These are phyloP conservation scores for Drosophila quadrilineata DNA, from an alignment of 1,140 invertebrate genomes.

Conservation along the genomic window DNA sequence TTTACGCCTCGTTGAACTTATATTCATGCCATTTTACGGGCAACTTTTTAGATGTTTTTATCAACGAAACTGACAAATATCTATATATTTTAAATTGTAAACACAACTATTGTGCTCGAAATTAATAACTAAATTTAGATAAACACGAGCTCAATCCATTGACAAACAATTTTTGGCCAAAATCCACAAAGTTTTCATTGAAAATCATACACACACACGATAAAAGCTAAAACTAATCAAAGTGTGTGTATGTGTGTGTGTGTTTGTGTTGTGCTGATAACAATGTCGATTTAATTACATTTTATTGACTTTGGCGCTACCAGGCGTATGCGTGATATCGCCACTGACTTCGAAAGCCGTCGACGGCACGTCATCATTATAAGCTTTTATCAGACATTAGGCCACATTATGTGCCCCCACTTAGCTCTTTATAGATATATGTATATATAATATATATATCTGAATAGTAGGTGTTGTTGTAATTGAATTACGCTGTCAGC, in stretches of 20 bases:
- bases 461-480: slow-evolving; percentile 19
- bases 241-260: slow-evolving; percentile 12
- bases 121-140: background rate
- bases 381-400: slow-evolving; percentile 72
- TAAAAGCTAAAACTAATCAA: no score
- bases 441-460: no score
- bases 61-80: background rate
- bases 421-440: background rate
- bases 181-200: slow-evolving; percentile 32
- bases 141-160: slow-evolving; percentile 2
- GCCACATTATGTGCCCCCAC: slow-evolving; percentile 41
- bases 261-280: slow-evolving; percentile 45
- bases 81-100: background rate
- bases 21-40: no score
- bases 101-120: background rate
- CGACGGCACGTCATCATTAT: slow-evolving; percentile 57
- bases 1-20: background rate
- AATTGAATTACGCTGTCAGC: slow-evolving; percentile 56
- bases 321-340: slow-evolving; percentile 14
- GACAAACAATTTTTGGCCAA: slow-evolving; percentile 8
- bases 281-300: slow-evolving; percentile 77
- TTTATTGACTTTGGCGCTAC: slow-evolving; percentile 60
- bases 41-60: background rate
- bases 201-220: slow-evolving; percentile 52
- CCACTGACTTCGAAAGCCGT: slow-evolving; percentile 4